phyloP scores from a whole-genome alignment of 2,888 invertebrate species.

The Andricus curvator region DNA sequence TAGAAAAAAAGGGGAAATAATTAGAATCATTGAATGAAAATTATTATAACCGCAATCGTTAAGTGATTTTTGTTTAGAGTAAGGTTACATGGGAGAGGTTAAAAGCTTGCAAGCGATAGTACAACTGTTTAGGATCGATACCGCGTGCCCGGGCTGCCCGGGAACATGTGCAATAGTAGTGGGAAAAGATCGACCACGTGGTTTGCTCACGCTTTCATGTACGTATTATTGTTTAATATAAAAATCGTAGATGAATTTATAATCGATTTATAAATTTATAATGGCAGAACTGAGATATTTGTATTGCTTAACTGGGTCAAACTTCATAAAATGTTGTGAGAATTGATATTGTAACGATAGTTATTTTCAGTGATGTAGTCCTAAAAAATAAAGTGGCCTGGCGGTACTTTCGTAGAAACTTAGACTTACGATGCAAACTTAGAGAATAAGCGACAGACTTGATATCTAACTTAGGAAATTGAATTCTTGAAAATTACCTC shows the following conservation, averaged over 20 bases:
- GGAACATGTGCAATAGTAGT: conserved; percentile 55
- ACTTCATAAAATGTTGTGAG: background rate
- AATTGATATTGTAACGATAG: background rate
- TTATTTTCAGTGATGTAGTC: no score
- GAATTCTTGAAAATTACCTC: no score
- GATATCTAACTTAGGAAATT: no score
- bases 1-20: background rate
- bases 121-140: conserved; percentile 61
- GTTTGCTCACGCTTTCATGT: background rate
- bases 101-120: conserved; percentile 51
- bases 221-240: background rate
- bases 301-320: background rate
- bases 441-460: no score
- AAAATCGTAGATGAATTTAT: background rate
- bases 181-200: conserved; percentile 38
- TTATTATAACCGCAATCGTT: background rate
- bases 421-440: no score
- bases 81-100: background rate
- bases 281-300: background rate
- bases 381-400: no score
- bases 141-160: conserved; percentile 61
- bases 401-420: no score
- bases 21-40: background rate
- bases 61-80: background rate
- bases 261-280: background rate